Evolutionary conservation across 2,797 vertebrate species (phyloP).

Genomic region (Danio aesculapii): DNA sequence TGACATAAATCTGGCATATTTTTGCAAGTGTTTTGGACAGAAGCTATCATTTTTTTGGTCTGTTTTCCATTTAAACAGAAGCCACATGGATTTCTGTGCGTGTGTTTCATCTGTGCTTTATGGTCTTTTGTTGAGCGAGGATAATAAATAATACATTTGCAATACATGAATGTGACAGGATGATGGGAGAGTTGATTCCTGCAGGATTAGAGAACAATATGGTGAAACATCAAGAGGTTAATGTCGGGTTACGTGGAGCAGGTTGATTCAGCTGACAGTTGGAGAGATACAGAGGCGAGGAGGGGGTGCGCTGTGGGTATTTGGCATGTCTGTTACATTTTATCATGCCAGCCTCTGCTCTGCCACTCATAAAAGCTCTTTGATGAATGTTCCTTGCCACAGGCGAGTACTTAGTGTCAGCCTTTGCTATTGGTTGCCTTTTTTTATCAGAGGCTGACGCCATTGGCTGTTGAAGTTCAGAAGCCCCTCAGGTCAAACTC

Average conservation of each 20-base stretch:
- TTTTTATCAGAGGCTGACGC: slow-evolving; percentile 14
- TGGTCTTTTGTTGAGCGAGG: slow-evolving; percentile 47
- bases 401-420: slow-evolving; percentile 33
- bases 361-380: slow-evolving; percentile 55
- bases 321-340: slow-evolving; percentile 52
- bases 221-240: slow-evolving; percentile 54
- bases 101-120: slow-evolving; percentile 43
- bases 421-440: slow-evolving; percentile 47
- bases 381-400: slow-evolving; percentile 64
- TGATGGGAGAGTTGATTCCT: slow-evolving; percentile 35
- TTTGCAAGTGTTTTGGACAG: slow-evolving; percentile 1
- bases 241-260: slow-evolving; percentile 53
- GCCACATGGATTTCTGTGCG: neutral
- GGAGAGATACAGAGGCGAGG: slow-evolving; percentile 9
- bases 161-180: slow-evolving; percentile 54
- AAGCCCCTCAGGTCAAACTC: slow-evolving; percentile 31
- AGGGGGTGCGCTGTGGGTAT: slow-evolving; percentile 10
- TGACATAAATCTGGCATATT: slow-evolving; percentile 28
- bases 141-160: slow-evolving; percentile 44
- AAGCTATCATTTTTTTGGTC: neutral
- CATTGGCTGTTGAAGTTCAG: slow-evolving; percentile 39
- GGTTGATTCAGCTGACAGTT: slow-evolving; percentile 47
- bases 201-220: slow-evolving; percentile 51
- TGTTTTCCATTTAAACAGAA: slow-evolving; percentile 1
- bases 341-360: slow-evolving; percentile 47